A percentile compares a stretch with the other conserved stretches of the same genome.
These are phyloP conservation scores for Aplysia californica DNA, from an alignment of 1,140 invertebrate genomes.

Conservation along the genomic window DNA sequence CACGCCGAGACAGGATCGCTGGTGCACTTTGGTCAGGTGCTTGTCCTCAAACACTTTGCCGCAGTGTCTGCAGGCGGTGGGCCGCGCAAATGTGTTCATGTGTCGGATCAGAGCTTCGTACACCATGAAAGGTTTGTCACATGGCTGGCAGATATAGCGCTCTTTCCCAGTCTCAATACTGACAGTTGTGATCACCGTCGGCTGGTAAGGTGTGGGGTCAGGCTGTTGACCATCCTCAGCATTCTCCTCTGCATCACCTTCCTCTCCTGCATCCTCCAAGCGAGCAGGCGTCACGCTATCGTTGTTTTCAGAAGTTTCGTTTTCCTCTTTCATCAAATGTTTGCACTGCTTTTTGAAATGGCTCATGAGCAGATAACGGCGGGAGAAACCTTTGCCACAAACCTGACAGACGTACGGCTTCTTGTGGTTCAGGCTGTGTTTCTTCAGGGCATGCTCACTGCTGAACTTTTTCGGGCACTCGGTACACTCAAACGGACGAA, in stretches of 20 bases:
- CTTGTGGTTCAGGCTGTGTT: slow-evolving; percentile 19
- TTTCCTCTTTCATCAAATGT: background rate
- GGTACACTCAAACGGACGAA: slow-evolving; percentile 3
- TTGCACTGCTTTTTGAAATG: slow-evolving; percentile 21
- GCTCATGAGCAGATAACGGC: slow-evolving; percentile 16
- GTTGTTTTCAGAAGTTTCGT: background rate
- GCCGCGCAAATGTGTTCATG: slow-evolving; percentile 10
- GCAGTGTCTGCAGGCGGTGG: slow-evolving; percentile 21
- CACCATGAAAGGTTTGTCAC: slow-evolving; percentile 12
- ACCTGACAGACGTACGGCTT: slow-evolving; percentile 24
- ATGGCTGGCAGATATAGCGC: slow-evolving; percentile 5
- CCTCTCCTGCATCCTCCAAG: background rate
- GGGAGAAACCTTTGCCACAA: slow-evolving; percentile 21
- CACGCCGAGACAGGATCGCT: slow-evolving; percentile 15
- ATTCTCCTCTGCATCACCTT: background rate
- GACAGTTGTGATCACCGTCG: background rate
- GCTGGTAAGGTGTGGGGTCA: background rate
- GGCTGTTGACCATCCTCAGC: background rate
- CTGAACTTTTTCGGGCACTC: slow-evolving; percentile 11
- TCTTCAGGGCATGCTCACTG: slow-evolving; percentile 18
- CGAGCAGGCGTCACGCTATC: background rate
- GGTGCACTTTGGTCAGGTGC: slow-evolving; percentile 8
- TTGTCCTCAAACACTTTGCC: slow-evolving; percentile 21
- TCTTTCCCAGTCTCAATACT: background rate
- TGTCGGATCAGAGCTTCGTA: slow-evolving; percentile 15